These are phyloP conservation scores for Acanthosepion pharaonis DNA, from an alignment of 2,888 invertebrate genomes.

Conservation along the genomic window DNA sequence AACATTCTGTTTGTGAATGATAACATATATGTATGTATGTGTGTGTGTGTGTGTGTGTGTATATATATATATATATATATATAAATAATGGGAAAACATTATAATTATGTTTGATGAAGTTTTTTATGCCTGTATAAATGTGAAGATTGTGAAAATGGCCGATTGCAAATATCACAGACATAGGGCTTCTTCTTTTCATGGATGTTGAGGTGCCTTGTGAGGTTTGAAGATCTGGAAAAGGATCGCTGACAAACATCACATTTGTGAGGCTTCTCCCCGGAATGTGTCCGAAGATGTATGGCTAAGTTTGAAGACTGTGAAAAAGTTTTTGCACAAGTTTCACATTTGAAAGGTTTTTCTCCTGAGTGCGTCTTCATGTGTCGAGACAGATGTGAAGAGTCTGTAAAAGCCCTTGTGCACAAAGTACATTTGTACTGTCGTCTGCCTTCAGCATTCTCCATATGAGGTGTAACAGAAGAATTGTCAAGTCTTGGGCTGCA, in stretches of 20 bases:
- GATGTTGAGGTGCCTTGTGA: background rate
- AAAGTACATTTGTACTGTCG: background rate
- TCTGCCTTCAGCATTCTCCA: background rate
- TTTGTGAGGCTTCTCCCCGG: slow-evolving; percentile 38
- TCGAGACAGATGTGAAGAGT: background rate
- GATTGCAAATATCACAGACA: slow-evolving; percentile 39
- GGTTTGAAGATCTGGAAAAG: slow-evolving; percentile 34
- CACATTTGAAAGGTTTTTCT: slow-evolving; percentile 39
- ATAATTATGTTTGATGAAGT: background rate
- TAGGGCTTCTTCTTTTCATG: slow-evolving; percentile 35
- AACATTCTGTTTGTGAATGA: too few species aligned
- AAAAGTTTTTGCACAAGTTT: slow-evolving; percentile 12
- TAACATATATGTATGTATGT: too few species aligned
- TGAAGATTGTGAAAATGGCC: slow-evolving; percentile 37
- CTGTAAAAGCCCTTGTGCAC: background rate
- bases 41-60: too few species aligned
- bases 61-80: too few species aligned
- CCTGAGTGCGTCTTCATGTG: slow-evolving; percentile 42
- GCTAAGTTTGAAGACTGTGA: slow-evolving; percentile 41
- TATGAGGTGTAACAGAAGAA: background rate
- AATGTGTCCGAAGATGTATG: slow-evolving; percentile 38
- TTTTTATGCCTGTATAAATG: slow-evolving; percentile 25
- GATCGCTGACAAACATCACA: slow-evolving; percentile 34
- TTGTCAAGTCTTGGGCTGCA: background rate
- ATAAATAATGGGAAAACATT: background rate